A percentile compares a stretch with the other conserved stretches of the same genome.
phyloP scores from a whole-genome alignment of 2,797 vertebrate species.

The Pitangus sulphuratus region DNA sequence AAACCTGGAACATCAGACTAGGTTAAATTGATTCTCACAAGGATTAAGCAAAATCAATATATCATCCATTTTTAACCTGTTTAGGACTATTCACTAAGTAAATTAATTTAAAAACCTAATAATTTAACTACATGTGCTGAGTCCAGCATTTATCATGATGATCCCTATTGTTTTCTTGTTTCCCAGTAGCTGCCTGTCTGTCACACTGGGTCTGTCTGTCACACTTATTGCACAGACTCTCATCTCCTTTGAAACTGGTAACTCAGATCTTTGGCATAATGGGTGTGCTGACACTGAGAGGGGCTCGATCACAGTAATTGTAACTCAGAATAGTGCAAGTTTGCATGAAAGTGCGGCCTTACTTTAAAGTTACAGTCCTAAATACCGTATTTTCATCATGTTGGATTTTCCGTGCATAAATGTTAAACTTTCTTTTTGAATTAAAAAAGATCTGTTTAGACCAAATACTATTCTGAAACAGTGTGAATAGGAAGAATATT shows the following conservation, averaged over 20 bases:
- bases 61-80: constrained; percentile 24
- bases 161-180: not conserved
- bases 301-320: not conserved
- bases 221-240: not conserved
- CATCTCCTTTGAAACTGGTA: not conserved
- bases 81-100: constrained; percentile 10
- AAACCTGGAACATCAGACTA: not conserved
- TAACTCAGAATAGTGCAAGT: not conserved
- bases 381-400: not conserved
- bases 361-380: not conserved
- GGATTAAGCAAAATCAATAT: constrained; percentile 46
- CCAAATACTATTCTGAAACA: not conserved
- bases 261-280: not conserved
- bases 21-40: constrained; percentile 16
- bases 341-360: not conserved
- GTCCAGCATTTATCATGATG: not conserved
- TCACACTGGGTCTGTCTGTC: not conserved
- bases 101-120: constrained; percentile 13
- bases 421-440: not conserved
- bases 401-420: not conserved
- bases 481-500: not conserved
- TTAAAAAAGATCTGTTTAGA: not conserved
- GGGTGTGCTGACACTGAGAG: not conserved
- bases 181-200: not conserved
- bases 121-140: not conserved